Conservation (phyloP, 2,113 vertebrate genomes). For the Hippoglossus stenolepis region DNA sequence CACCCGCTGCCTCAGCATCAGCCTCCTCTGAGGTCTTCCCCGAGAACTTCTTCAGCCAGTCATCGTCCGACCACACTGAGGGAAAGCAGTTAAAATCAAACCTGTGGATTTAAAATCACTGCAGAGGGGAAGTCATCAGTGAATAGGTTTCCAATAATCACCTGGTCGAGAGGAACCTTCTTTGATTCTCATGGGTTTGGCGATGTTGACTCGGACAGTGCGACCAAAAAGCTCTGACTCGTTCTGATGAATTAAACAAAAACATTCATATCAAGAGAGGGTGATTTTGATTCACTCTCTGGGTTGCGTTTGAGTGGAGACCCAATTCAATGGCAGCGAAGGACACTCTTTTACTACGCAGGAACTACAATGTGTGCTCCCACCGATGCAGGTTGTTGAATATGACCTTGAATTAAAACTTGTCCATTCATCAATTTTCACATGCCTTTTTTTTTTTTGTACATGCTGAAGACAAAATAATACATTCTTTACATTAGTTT, state of each 20-base stretch:
- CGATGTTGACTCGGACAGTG: slow-evolving; percentile 95
- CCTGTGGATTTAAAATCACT: background rate
- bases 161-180: slow-evolving; percentile 96
- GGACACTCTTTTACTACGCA: no score
- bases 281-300: no score
- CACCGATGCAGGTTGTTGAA: no score
- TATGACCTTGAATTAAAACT: no score
- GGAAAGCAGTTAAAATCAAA: slow-evolving; percentile 1
- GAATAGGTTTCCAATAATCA: slow-evolving; percentile 52
- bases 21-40: slow-evolving; percentile 94
- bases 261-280: background rate
- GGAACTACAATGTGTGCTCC: no score
- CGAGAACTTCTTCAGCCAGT: slow-evolving; percentile 98
- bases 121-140: background rate
- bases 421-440: no score
- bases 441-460: no score
- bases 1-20: slow-evolving; percentile 83
- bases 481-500: no score
- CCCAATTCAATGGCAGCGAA: no score
- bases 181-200: slow-evolving; percentile 97
- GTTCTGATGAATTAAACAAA: slow-evolving; percentile 81
- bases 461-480: no score
- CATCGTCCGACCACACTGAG: slow-evolving; percentile 96
- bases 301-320: no score
- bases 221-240: slow-evolving; percentile 97